Evolutionary conservation across 2,113 vertebrate species (phyloP).

Genomic region (Hiodon tergisus): DNA sequence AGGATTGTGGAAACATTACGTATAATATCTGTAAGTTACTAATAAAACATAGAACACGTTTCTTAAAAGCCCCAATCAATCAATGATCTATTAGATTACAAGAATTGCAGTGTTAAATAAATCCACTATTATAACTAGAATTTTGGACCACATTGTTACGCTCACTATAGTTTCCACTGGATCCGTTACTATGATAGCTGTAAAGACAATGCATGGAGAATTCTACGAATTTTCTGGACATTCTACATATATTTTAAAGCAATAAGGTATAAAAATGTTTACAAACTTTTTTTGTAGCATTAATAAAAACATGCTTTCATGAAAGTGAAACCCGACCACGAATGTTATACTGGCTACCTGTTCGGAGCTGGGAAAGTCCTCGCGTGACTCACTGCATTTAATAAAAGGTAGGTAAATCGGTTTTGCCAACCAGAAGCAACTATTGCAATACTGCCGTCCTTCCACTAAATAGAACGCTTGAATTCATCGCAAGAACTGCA

Average conservation of each 20-base stretch:
- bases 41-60: no score
- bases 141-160: no score
- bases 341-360: not conserved
- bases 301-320: not conserved
- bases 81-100: no score
- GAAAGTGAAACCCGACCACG: slow-evolving; percentile 10
- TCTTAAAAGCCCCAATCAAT: no score
- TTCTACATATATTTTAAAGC: not conserved
- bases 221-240: slow-evolving; percentile 7
- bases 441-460: not conserved
- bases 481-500: no score
- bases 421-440: not conserved
- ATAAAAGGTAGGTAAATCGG: not conserved
- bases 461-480: not conserved
- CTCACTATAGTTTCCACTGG: no score
- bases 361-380: slow-evolving; percentile 44
- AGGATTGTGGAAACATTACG: no score
- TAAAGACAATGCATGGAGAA: not conserved
- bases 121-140: no score
- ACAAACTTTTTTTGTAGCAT: slow-evolving; percentile 13
- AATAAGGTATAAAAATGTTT: slow-evolving; percentile 13
- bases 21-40: no score
- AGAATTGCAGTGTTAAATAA: no score
- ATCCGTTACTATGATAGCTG: not conserved
- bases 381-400: slow-evolving; percentile 32